Conservation (phyloP, 2,888 invertebrate species). For the Pseudoips prasinana region DNA sequence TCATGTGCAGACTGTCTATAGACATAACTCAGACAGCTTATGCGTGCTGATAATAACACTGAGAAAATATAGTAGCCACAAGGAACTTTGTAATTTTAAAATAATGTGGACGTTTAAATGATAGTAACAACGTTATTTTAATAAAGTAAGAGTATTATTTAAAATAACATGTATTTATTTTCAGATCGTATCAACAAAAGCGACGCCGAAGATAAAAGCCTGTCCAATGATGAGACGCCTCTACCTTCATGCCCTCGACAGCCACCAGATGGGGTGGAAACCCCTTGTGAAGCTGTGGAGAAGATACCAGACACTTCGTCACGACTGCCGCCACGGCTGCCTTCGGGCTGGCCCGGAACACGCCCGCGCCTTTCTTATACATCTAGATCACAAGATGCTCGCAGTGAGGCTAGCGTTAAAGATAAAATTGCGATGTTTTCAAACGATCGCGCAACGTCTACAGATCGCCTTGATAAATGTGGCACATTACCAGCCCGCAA, state of each 20-base stretch:
- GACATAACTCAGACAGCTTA: constrained; percentile 40
- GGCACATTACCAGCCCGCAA: constrained; percentile 62
- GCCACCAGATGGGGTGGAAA: constrained; percentile 92
- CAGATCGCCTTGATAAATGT: constrained; percentile 68
- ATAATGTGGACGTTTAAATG: no score
- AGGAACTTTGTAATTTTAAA: no score
- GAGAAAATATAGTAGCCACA: no score
- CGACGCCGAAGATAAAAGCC: constrained; percentile 73
- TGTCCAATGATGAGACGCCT: constrained; percentile 74
- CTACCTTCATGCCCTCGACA: constrained; percentile 85
- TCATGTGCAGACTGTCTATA: no score
- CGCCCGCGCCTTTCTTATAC: constrained; percentile 67
- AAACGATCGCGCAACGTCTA: constrained; percentile 65
- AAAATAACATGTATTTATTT: constrained; percentile 34
- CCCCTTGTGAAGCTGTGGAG: constrained; percentile 86
- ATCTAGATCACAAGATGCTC: constrained; percentile 87
- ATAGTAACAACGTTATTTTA: no score
- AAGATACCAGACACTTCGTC: constrained; percentile 66
- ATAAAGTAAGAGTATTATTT: no score
- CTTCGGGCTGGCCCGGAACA: constrained; percentile 49
- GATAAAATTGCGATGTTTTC: constrained; percentile 95
- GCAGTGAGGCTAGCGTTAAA: constrained; percentile 90
- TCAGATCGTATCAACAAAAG: constrained; percentile 73
- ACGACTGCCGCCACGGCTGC: constrained; percentile 59
- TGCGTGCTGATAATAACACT: constrained; percentile 46